Evolutionary conservation across 2,797 vertebrate species (phyloP).

Genomic region (Chanos chanos): DNA sequence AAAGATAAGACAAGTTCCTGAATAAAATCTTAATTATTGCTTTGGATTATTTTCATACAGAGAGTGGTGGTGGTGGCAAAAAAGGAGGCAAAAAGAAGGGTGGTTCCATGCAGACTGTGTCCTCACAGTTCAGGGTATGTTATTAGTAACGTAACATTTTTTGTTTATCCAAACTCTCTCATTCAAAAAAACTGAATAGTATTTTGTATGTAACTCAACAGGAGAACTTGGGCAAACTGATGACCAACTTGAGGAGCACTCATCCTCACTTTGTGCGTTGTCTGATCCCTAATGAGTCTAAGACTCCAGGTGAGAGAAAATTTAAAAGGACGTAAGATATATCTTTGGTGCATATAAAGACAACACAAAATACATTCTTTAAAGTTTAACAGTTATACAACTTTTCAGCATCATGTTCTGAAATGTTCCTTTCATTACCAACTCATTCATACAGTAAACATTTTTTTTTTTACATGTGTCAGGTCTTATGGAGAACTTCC

Average conservation of each 20-base stretch:
- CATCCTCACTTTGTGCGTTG: slow-evolving; percentile 90
- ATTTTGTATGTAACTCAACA: slow-evolving; percentile 42
- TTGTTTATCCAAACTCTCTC: too few species aligned
- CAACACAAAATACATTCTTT: too few species aligned
- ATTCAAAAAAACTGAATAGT: neutral
- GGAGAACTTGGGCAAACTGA: slow-evolving; percentile 89
- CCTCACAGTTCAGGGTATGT: neutral
- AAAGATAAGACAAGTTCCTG: neutral
- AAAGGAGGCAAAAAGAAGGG: slow-evolving; percentile 86
- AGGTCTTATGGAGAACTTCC: slow-evolving; percentile 87
- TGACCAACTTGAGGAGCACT: slow-evolving; percentile 81
- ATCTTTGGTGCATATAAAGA: neutral
- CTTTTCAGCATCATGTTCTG: too few species aligned
- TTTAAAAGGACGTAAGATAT: neutral
- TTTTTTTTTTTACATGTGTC: neutral
- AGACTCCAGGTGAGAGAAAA: slow-evolving; percentile 77
- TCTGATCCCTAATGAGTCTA: slow-evolving; percentile 88
- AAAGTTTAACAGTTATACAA: too few species aligned
- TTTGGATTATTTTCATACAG: slow-evolving; percentile 27
- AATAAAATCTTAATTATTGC: too few species aligned
- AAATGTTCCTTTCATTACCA: too few species aligned
- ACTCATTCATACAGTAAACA: too few species aligned
- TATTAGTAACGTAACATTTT: slow-evolving; percentile 35
- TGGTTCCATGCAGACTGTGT: slow-evolving; percentile 54
- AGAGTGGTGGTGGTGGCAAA: slow-evolving; percentile 58